Conservation (phyloP, 2,797 vertebrate genomes). For the Micromesistius poutassou region DNA sequence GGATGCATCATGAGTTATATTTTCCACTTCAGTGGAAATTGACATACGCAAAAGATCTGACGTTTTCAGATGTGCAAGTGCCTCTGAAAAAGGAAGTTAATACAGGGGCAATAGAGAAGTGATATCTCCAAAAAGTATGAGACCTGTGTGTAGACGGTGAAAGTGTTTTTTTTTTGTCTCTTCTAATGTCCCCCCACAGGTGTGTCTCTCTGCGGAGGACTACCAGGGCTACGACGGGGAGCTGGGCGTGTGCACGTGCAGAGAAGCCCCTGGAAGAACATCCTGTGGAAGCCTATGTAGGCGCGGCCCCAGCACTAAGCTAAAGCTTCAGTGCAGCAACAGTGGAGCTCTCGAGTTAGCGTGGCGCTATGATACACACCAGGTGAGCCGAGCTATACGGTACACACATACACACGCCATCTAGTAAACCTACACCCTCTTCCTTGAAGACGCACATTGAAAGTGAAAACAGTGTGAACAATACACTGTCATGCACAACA, state of each 20-base stretch:
- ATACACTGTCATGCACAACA: background rate
- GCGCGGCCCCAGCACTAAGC: slow-evolving; percentile 27
- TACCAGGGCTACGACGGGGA: slow-evolving; percentile 76
- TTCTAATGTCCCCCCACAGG: slow-evolving; percentile 64
- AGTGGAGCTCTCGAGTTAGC: slow-evolving; percentile 64
- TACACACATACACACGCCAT: background rate
- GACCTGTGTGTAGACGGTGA: background rate
- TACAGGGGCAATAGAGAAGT: background rate
- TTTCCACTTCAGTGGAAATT: too few species aligned
- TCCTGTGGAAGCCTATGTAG: slow-evolving; percentile 72
- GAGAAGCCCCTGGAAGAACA: slow-evolving; percentile 51
- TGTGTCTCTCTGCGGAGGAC: slow-evolving; percentile 73
- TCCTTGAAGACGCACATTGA: slow-evolving; percentile 2
- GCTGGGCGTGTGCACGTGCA: slow-evolving; percentile 85
- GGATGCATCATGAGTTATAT: too few species aligned
- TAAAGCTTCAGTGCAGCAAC: slow-evolving; percentile 68
- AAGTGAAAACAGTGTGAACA: background rate
- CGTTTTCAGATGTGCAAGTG: too few species aligned
- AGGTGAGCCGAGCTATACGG: slow-evolving; percentile 45
- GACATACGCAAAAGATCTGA: too few species aligned
- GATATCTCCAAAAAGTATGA: background rate
- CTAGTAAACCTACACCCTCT: background rate
- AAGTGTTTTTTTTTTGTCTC: background rate
- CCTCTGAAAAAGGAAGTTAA: background rate
- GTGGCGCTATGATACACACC: slow-evolving; percentile 51